A percentile compares a stretch with the other conserved stretches of the same genome.
phyloP scores from a whole-genome alignment of 2,113 vertebrate genomes.

The Gavia stellata region DNA sequence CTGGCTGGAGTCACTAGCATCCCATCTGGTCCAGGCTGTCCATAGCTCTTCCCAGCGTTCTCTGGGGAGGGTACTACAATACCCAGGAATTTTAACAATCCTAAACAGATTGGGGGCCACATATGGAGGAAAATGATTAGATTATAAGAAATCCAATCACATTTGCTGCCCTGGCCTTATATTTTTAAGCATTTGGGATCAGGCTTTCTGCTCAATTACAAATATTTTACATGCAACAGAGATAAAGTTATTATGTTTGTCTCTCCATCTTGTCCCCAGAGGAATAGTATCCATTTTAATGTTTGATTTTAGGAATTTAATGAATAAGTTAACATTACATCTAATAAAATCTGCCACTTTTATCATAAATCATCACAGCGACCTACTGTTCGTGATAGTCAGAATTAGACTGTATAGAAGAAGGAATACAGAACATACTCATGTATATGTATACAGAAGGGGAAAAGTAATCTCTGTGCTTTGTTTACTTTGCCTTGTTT shows the following conservation, averaged over 20 bases:
- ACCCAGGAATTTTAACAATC: constrained; percentile 66
- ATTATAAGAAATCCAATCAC: constrained; percentile 62
- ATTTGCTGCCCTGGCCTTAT: not conserved
- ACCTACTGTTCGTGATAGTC: not conserved
- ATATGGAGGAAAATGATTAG: constrained; percentile 61
- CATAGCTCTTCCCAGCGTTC: not conserved
- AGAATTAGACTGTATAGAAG: not conserved
- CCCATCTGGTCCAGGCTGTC: constrained; percentile 63
- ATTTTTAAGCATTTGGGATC: constrained; percentile 30
- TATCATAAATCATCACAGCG: not conserved
- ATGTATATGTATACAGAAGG: not conserved
- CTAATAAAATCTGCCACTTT: not conserved
- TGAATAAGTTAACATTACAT: not conserved
- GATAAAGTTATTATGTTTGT: not conserved
- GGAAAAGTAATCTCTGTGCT: not conserved
- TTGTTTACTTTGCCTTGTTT: not conserved
- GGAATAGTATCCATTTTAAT: not conserved
- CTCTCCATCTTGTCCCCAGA: not conserved
- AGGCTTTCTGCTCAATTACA: constrained; percentile 28
- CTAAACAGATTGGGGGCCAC: constrained; percentile 63
- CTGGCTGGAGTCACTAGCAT: constrained; percentile 41
- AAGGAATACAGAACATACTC: not conserved
- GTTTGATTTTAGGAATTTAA: not conserved
- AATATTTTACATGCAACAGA: not conserved
- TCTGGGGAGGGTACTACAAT: constrained; percentile 59